These are phyloP conservation scores for Benitochromis conjunctus DNA, from an alignment of 2,113 vertebrate genomes.

Conservation along the genomic window DNA sequence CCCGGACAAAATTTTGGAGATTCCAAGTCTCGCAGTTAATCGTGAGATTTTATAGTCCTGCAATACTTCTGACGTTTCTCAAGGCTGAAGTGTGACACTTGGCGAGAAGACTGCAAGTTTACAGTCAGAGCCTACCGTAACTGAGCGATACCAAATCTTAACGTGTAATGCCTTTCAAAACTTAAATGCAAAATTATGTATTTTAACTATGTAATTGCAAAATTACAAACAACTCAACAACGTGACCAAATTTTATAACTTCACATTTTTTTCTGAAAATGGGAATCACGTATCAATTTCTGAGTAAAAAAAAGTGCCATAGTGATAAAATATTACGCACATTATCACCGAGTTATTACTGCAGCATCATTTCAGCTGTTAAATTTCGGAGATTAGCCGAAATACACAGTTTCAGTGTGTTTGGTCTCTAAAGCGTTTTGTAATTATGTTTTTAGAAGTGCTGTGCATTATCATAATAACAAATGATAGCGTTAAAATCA, in stretches of 20 bases:
- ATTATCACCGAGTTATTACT: neutral
- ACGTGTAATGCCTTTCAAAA: neutral
- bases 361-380: neutral
- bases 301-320: neutral
- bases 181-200: neutral
- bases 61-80: conserved; percentile 53
- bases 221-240: neutral
- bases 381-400: neutral
- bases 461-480: neutral
- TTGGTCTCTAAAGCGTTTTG: neutral
- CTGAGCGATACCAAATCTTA: neutral
- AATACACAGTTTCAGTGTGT: neutral
- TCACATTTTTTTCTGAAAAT: neutral
- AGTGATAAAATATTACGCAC: neutral
- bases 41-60: conserved; percentile 60
- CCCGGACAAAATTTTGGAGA: conserved; percentile 44
- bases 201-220: neutral
- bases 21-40: conserved; percentile 65
- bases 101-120: neutral
- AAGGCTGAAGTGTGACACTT: conserved; percentile 21
- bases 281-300: neutral
- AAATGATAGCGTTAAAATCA: neutral
- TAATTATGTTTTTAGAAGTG: neutral
- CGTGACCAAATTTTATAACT: neutral
- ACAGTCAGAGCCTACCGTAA: neutral